A percentile compares a stretch with the other conserved stretches of the same genome.
Conservation (phyloP, 2,888 invertebrate species). For the Hirtodrosophila confusa region DNA sequence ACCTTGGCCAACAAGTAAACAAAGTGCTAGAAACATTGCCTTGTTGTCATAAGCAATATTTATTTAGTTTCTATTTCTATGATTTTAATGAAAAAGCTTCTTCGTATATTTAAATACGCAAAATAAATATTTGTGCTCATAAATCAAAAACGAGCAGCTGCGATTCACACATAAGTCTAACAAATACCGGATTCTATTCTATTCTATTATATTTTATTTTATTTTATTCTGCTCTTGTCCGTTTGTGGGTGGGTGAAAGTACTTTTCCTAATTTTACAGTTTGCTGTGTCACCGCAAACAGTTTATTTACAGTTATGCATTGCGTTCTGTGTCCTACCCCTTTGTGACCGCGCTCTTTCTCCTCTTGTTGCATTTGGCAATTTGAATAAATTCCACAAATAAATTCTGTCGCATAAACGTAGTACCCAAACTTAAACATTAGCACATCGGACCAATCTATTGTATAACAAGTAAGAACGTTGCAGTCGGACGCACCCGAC, state of each 20-base stretch:
- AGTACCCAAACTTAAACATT: no score
- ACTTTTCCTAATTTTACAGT: constrained; percentile 26
- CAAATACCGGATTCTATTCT: constrained; percentile 25
- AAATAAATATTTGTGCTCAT: constrained; percentile 54
- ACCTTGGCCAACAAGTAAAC: constrained; percentile 60
- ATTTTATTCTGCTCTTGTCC: constrained; percentile 2
- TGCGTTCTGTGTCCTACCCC: neutral
- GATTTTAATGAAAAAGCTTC: constrained; percentile 61
- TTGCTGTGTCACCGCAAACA: constrained; percentile 3
- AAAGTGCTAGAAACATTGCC: constrained; percentile 39
- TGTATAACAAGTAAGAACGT: no score
- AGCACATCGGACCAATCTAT: no score
- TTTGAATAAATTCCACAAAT: no score
- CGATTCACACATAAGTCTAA: constrained; percentile 37
- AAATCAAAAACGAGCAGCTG: constrained; percentile 58
- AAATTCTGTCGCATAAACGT: no score
- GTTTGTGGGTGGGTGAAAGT: constrained; percentile 8
- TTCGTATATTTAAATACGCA: constrained; percentile 53
- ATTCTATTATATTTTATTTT: constrained; percentile 4
- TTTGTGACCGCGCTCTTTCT: neutral
- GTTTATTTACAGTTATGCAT: constrained; percentile 5
- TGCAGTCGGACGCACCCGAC: no score
- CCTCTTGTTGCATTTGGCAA: no score
- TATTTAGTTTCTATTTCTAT: constrained; percentile 64
- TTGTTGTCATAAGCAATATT: constrained; percentile 56